Conservation (phyloP, 2,113 vertebrate genomes). For the Neotoma lepida region DNA sequence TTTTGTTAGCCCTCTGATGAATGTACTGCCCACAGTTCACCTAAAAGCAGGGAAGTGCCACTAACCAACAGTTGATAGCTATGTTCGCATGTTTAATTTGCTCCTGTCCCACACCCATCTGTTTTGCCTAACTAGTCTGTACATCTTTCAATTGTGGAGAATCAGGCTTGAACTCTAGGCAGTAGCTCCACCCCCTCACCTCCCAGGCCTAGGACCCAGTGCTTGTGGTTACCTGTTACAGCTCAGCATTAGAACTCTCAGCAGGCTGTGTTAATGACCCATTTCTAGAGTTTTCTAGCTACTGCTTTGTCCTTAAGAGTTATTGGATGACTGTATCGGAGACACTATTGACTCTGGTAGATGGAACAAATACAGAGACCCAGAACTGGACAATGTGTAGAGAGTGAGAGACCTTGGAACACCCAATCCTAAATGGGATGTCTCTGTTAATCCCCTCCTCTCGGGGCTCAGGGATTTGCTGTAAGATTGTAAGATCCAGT, state of each 20-base stretch:
- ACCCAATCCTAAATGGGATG: not conserved
- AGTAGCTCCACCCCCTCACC: not conserved
- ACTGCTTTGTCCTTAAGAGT: not conserved
- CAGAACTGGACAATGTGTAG: not conserved
- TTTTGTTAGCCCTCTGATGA: conserved; percentile 1
- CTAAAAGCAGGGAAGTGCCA: not conserved
- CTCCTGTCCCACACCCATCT: not conserved
- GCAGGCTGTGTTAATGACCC: not conserved
- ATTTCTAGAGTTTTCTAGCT: not conserved
- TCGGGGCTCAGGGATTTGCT: not conserved
- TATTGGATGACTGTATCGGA: not conserved
- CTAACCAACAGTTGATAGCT: not conserved
- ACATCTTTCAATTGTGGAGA: not conserved
- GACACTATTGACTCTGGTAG: not conserved
- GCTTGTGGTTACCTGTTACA: not conserved
- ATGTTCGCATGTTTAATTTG: not conserved
- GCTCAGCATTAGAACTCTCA: not conserved
- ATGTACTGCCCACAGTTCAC: not conserved
- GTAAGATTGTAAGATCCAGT: not conserved
- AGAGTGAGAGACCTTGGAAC: not conserved
- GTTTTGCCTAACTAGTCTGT: not conserved
- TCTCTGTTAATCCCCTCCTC: not conserved
- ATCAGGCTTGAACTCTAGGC: not conserved
- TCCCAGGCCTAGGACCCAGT: not conserved
- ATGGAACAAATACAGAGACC: not conserved